Evolutionary conservation across 2,888 invertebrate species (phyloP).

Genomic region (Pandemis heparana): DNA sequence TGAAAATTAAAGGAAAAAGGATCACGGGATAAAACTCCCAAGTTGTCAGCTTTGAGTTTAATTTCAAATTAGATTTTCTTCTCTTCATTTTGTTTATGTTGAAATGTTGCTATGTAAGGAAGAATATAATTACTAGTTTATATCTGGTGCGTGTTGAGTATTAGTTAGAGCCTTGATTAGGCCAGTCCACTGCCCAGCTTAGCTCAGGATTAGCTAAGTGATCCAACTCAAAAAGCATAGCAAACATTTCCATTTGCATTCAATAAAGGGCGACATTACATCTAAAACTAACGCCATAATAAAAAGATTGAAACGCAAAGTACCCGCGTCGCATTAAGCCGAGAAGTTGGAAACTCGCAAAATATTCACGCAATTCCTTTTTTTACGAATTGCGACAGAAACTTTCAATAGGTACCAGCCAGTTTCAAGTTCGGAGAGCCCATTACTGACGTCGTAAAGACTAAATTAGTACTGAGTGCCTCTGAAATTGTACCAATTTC

Average conservation of each 20-base stretch:
- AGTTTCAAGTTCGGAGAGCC: constrained; percentile 31
- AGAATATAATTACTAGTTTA: too few relatives aligned
- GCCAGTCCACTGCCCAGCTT: too few relatives aligned
- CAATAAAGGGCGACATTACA: background rate
- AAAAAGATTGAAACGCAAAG: background rate
- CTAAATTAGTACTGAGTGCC: constrained; percentile 35
- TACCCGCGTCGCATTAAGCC: background rate
- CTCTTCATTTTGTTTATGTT: background rate
- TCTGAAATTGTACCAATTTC: constrained; percentile 34
- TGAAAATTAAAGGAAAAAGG: background rate
- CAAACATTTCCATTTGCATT: background rate
- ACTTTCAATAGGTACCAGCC: constrained; percentile 34
- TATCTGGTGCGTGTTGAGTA: too few relatives aligned
- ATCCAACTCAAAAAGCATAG: background rate
- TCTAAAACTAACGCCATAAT: background rate
- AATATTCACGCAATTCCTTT: constrained; percentile 14
- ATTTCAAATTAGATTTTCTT: background rate
- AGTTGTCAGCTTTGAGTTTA: background rate
- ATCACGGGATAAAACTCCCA: background rate
- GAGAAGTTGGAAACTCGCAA: background rate
- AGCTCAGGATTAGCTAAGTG: too few relatives aligned
- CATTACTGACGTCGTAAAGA: constrained; percentile 39
- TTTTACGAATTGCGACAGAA: constrained; percentile 21
- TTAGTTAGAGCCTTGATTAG: too few relatives aligned
- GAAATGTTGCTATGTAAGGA: background rate